These are phyloP conservation scores for Sminthurides bifidus DNA, from an alignment of 1,140 invertebrate species.

Conservation along the genomic window DNA sequence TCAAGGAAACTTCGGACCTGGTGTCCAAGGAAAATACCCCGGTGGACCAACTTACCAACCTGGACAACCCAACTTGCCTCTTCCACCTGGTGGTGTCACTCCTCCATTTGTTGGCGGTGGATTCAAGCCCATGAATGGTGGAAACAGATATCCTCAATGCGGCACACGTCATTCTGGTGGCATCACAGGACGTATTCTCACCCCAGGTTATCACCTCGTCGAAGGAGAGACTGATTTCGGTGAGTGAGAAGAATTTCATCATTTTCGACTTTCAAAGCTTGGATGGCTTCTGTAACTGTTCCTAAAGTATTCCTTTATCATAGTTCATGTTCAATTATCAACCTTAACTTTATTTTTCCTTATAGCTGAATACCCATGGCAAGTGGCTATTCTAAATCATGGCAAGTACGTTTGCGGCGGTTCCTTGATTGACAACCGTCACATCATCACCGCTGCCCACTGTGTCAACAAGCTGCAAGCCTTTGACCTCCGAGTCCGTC, in stretches of 20 bases:
- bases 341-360: no score
- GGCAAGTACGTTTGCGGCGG: slow-evolving; percentile 81
- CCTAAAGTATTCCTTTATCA: no score
- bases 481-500: slow-evolving; percentile 64
- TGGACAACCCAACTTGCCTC: background rate
- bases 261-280: no score
- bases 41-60: background rate
- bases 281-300: no score
- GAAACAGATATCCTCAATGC: slow-evolving; percentile 41
- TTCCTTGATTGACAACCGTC: slow-evolving; percentile 64
- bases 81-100: background rate
- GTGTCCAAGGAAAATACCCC: background rate
- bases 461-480: slow-evolving; percentile 21
- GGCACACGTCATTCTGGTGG: slow-evolving; percentile 70
- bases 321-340: no score
- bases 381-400: slow-evolving; percentile 79
- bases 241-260: no score
- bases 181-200: slow-evolving; percentile 79
- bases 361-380: slow-evolving; percentile 72
- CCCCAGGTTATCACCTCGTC: slow-evolving; percentile 53
- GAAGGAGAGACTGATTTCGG: slow-evolving; percentile 84
- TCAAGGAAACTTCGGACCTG: background rate
- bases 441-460: slow-evolving; percentile 63
- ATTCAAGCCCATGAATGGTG: slow-evolving; percentile 3
- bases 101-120: background rate